A percentile compares a stretch with the other conserved stretches of the same genome.
phyloP scores from a whole-genome alignment of 1,140 invertebrate genomes.

The Gryllus bimaculatus region DNA sequence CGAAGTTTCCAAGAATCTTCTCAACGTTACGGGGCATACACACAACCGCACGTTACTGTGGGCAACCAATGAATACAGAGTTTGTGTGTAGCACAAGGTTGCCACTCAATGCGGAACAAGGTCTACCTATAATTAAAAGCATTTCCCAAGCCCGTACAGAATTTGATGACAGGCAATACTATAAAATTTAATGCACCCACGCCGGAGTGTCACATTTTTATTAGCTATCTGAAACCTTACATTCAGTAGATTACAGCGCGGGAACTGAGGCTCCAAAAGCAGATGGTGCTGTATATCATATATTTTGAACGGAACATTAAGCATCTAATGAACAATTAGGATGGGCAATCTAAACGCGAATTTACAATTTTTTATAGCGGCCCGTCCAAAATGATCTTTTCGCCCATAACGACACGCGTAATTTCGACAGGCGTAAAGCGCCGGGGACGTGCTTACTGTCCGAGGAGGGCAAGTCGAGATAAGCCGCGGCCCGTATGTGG shows the following conservation, averaged over 20 bases:
- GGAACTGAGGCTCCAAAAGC: not conserved
- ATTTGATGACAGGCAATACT: not conserved
- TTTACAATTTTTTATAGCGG: not conserved
- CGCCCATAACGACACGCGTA: not conserved
- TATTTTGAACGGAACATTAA: constrained; percentile 2
- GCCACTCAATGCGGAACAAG: too few species aligned
- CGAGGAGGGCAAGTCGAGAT: not conserved
- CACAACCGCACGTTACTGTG: too few species aligned
- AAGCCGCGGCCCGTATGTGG: not conserved
- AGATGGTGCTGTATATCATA: not conserved
- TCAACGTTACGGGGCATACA: too few species aligned
- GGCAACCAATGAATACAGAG: too few species aligned
- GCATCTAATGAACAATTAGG: not conserved
- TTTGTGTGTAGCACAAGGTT: too few species aligned
- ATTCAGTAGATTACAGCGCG: not conserved
- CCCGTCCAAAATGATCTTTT: not conserved
- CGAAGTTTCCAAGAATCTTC: too few species aligned
- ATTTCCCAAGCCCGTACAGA: not conserved
- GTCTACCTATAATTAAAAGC: not conserved
- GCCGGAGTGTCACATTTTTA: not conserved
- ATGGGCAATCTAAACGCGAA: not conserved
- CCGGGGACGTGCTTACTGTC: not conserved
- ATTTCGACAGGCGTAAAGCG: not conserved
- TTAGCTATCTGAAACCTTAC: not conserved
- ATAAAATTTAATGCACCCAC: not conserved